Evolutionary conservation across 1,140 invertebrate genomes (phyloP).

Genomic region (Anastrepha obliqua): DNA sequence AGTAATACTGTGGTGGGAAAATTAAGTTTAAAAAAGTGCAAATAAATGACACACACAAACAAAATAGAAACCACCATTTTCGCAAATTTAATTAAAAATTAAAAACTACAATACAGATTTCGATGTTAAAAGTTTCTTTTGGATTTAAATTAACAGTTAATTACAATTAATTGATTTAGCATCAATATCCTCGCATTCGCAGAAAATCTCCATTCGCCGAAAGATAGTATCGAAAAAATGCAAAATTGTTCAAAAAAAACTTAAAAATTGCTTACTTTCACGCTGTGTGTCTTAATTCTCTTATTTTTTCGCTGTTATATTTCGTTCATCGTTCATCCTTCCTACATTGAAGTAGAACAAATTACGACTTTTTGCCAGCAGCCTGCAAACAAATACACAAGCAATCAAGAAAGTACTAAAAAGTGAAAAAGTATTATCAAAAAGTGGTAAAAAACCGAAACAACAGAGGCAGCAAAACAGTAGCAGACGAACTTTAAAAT

Average conservation of each 20-base stretch:
- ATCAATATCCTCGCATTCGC: not conserved
- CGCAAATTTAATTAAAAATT: not conserved
- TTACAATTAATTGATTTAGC: conserved; percentile 33
- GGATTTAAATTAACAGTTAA: not conserved
- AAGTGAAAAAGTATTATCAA: not conserved
- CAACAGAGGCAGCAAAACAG: not conserved
- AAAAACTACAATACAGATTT: not conserved
- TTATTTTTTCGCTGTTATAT: not conserved
- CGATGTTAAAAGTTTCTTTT: conserved; percentile 13
- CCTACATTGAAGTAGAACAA: not conserved
- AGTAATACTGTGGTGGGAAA: not conserved
- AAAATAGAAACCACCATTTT: not conserved
- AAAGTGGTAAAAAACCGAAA: not conserved
- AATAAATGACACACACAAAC: not conserved
- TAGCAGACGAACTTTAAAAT: conserved; percentile 56
- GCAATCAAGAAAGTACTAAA: not conserved
- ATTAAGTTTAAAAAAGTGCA: not conserved
- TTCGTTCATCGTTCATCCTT: not conserved
- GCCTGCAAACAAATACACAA: not conserved
- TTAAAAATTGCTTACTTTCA: conserved; percentile 7
- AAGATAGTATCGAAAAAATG: not conserved
- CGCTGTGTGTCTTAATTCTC: conserved; percentile 11
- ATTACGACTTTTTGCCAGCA: conserved; percentile 30
- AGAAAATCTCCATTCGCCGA: not conserved
- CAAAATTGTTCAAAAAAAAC: conserved; percentile 9